Evolutionary conservation across 1,140 invertebrate species (phyloP).

Genomic region (Euwallacea fornicatus): DNA sequence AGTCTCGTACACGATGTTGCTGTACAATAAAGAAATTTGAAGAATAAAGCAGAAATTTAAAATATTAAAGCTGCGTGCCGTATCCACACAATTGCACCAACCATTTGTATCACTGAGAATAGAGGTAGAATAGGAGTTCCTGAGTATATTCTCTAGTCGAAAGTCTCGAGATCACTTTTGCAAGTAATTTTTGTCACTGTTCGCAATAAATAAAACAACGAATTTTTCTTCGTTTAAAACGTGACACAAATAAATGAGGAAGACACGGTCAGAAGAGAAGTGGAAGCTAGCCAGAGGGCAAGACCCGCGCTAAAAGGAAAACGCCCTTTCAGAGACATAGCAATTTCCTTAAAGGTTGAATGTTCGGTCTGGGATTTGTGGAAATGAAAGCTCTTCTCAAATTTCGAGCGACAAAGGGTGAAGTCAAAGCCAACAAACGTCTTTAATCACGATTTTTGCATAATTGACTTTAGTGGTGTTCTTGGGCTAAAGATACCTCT

Average conservation of each 20-base stretch:
- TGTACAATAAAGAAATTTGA: no score
- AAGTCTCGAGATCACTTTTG: no score
- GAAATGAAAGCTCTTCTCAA: slow-evolving; percentile 26
- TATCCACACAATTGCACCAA: no score
- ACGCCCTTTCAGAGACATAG: slow-evolving; percentile 10
- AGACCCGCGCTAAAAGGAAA: slow-evolving; percentile 15
- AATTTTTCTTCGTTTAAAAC: not conserved
- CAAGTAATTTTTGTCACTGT: no score
- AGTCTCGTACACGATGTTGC: no score
- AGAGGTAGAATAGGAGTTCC: no score
- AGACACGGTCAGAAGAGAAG: not conserved
- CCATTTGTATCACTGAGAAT: no score
- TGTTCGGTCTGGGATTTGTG: slow-evolving; percentile 17
- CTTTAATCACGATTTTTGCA: slow-evolving; percentile 26
- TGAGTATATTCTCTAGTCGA: no score
- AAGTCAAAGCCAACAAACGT: slow-evolving; percentile 25
- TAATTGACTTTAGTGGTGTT: slow-evolving; percentile 22
- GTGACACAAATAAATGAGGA: not conserved
- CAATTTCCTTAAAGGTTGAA: slow-evolving; percentile 20
- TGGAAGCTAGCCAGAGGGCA: not conserved
- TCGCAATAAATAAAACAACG: not conserved
- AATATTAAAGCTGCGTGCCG: no score
- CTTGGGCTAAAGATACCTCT: no score
- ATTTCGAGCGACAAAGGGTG: slow-evolving; percentile 21
- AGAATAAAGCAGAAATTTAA: no score